Evolutionary conservation across 2,888 invertebrate genomes (phyloP), one percentile per base, ranked within the genome.

Genomic region (Xanthorhoe designata): DNA sequence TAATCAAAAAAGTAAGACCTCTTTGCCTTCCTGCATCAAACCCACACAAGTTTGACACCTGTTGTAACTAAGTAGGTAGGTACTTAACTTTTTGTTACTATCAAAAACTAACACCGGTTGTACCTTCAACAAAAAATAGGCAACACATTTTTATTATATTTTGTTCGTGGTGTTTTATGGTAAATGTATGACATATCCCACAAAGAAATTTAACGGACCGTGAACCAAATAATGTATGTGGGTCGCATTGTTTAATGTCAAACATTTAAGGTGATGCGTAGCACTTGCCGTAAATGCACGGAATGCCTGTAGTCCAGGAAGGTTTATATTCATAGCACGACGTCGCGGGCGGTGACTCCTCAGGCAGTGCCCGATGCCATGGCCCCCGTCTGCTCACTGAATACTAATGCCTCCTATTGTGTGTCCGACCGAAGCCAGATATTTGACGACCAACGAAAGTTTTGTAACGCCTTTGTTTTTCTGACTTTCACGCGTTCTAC

Each of bases 371-470:
- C 83, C 83, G 81, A 85, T 84, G 83, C 86, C 84, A 85, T 83
- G 84, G 84, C 82, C 81, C 82, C 75, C 77, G 76, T 79, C 78
- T 77, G 80, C 81, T 81, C 78, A 78, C 79, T 75, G 92, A 89
- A 93, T 93, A 92, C 89, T 91, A 93, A 93, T 93, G 80, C 66
- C 77, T 70, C 42, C 83, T 81, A 86, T 89, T 89, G 87, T 90
- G 77, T 78, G 76, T 76, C 76, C 79, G 76, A 85, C 76, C 79
- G 76, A 85, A 82, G 80, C 82, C 77, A 80, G 79, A 80, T 80
- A 79, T 76, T 84, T 79, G 78, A 75, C 73, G 82, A 77, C 80
- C 81, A 86, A 86, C 84, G 87, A 89, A 87, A 89, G 86, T 89
- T 90, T 89, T 86, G 89, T 89, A 88, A 88, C 82, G 84, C 83